Conservation (phyloP, 2,888 invertebrate genomes). For the Drosophila koepferae region DNA sequence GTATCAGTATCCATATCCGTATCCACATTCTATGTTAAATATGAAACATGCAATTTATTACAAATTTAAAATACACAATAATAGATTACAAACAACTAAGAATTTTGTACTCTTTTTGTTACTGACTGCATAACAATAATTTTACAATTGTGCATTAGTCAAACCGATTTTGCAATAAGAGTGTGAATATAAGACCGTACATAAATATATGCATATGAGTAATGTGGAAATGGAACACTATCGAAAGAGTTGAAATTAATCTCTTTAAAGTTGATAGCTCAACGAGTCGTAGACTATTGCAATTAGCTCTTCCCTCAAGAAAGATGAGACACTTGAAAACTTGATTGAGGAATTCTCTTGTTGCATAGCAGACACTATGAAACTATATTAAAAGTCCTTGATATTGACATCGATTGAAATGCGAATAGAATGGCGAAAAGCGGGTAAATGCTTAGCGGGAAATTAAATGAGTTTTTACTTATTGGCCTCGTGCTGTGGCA, state of each 20-base stretch:
- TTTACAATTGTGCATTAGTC: too few relatives aligned
- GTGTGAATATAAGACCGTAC: too few relatives aligned
- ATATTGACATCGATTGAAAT: conserved; percentile 3
- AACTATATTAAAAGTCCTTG: conserved; percentile 6
- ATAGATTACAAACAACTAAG: too few relatives aligned
- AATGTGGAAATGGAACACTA: background rate
- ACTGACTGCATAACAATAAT: too few relatives aligned
- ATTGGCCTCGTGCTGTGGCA: conserved; percentile 43
- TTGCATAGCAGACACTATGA: background rate
- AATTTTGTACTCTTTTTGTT: too few relatives aligned
- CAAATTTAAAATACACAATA: too few relatives aligned
- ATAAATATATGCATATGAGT: too few relatives aligned
- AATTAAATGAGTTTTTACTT: conserved; percentile 29
- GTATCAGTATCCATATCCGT: too few relatives aligned
- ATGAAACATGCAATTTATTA: too few relatives aligned
- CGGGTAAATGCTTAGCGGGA: background rate
- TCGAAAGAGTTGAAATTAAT: background rate
- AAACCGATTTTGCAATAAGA: too few relatives aligned
- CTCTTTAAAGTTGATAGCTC: background rate
- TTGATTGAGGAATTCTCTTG: background rate
- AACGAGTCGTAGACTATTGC: background rate
- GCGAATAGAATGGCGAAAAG: conserved; percentile 2
- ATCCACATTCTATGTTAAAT: too few relatives aligned
- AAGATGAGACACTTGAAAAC: background rate
- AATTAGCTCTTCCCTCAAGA: too few relatives aligned